These are phyloP conservation scores for Sebastiscus albofasciatus DNA, from an alignment of 2,797 vertebrate species.

Conservation along the genomic window DNA sequence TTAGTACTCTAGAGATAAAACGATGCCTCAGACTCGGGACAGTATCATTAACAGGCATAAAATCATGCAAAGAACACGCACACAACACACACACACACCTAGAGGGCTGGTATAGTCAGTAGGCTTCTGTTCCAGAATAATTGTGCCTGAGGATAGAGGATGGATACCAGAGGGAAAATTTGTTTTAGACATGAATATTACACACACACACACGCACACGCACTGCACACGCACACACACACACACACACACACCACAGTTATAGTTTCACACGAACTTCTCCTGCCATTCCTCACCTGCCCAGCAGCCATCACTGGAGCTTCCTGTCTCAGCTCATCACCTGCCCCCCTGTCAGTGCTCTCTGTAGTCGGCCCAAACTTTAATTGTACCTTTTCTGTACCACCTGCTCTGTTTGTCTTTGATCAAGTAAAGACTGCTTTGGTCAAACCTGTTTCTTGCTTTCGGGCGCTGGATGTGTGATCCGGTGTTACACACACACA, in stretches of 20 bases:
- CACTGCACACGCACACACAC: neutral
- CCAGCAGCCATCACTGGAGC: constrained; percentile 16
- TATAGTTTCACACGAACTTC: neutral
- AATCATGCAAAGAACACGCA: neutral
- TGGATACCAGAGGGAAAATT: neutral
- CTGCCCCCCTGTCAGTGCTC: neutral
- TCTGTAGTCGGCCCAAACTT: neutral
- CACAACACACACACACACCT: neutral
- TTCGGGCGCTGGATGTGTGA: neutral
- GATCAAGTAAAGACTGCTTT: constrained; percentile 6
- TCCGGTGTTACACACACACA: neutral
- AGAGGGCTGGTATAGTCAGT: neutral
- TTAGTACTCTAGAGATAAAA: constrained; percentile 31
- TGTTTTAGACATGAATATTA: neutral
- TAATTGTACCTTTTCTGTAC: neutral
- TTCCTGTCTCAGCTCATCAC: neutral
- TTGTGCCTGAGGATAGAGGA: constrained; percentile 3
- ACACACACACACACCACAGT: neutral
- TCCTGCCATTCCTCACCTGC: constrained; percentile 21
- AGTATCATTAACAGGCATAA: neutral
- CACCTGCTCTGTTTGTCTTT: constrained; percentile 4
- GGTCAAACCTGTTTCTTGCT: neutral
- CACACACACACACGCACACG: neutral
- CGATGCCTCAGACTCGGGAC: constrained; percentile 6
- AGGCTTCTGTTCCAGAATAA: neutral